phyloP scores from a whole-genome alignment of 2,113 vertebrate genomes.

The Centropus bengalensis region DNA sequence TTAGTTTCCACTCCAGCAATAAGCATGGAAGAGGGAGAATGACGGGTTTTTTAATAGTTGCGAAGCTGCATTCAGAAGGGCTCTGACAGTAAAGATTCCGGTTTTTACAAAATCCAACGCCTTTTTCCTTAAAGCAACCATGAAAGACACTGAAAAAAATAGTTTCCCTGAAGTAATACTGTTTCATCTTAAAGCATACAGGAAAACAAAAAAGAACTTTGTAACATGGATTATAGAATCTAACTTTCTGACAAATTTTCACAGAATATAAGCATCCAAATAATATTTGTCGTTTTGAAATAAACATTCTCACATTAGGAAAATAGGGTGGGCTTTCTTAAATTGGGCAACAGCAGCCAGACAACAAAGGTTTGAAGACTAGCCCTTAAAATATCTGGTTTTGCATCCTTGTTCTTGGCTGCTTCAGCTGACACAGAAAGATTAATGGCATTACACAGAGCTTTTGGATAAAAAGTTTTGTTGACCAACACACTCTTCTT shows the following conservation, averaged over 20 bases:
- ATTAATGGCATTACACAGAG: neutral
- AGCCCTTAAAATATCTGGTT: neutral
- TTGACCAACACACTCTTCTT: neutral
- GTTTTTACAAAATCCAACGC: neutral
- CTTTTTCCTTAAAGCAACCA: neutral
- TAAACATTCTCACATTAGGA: neutral
- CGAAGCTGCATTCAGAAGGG: neutral
- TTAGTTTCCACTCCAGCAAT: neutral
- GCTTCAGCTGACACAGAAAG: neutral
- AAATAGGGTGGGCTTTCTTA: neutral
- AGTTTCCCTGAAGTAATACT: neutral
- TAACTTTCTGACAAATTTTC: neutral
- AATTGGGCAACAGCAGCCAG: neutral
- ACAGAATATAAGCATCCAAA: neutral
- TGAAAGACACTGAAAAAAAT: neutral
- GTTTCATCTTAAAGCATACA: neutral
- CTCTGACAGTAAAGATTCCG: neutral
- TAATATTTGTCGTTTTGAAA: neutral
- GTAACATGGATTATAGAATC: neutral
- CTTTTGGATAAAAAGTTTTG: neutral
- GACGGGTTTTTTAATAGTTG: neutral
- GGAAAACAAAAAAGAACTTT: neutral
- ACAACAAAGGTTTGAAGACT: neutral
- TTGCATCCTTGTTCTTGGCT: neutral
- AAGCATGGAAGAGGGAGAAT: neutral